Base-by-base conservation (phyloP, 2,888 invertebrate species). In the Linnaemya vulpina region DNA sequence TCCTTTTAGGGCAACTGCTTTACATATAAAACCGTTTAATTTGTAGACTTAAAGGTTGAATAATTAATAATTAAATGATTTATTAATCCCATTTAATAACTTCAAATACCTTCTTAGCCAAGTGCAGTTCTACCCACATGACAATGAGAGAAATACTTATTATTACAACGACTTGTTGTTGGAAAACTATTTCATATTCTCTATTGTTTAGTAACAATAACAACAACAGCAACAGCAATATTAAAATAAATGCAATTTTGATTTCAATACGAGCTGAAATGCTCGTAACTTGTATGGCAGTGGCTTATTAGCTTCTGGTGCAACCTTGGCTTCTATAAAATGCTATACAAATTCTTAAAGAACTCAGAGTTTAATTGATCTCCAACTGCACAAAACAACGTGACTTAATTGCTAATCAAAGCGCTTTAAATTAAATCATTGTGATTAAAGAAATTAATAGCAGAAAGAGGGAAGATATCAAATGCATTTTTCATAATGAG, bases 251-350 rank as follows among this genome's bases (percentile, higher is more conserved):
- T 46, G 60, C 38, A 49, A 49, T 40, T 62, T 38, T 20, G 11
- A 78, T 43, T 67, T 25, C 73, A 73, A 65, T 46, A 67, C 68
- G n/a, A 60, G 38, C 13, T 75, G 3, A 68, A 71, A 63, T 17
- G 30, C 35, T 78, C 51, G 74, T 63, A 63, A 75, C 63, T 63
- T 63, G 62, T 75, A 62, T 58, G 1, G 58, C 49, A 35, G 35
- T 43, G 53, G 4, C 8, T 53, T 46, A 46, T 43, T 53, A 30
- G 55, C 55, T 76, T 53, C 40, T 51, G 58, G 35, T 51, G 51
- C 63, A 82, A 77, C 82, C 85, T 85, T 85, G 82, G 70, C 62
- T 82, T 85, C 71, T 85, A 85, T 85, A 85, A 85, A 85, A 75
- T 85, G 85, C 74, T 75, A 38, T 60, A 49, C 78, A 71, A 82